These are phyloP conservation scores for Brachypteracias leptosomus DNA, from an alignment of 2,113 vertebrate genomes.

Conservation along the genomic window DNA sequence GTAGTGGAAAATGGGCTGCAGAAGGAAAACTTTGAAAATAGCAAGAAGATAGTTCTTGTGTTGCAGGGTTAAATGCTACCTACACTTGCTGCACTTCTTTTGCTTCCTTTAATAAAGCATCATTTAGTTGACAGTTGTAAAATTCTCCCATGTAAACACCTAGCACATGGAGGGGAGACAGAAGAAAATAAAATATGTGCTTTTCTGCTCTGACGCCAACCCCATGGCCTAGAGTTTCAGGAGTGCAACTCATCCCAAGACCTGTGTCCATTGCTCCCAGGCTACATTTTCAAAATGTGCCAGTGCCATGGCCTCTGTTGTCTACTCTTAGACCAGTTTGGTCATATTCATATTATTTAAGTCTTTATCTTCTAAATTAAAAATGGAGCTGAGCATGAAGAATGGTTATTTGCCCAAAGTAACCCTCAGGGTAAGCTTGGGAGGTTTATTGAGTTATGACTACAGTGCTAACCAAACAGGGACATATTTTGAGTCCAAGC, in stretches of 20 bases:
- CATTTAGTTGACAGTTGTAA: neutral
- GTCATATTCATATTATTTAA: neutral
- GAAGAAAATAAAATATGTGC: neutral
- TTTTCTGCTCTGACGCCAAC: neutral
- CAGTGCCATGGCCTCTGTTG: neutral
- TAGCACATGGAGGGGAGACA: neutral
- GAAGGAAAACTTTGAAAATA: neutral
- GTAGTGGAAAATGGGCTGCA: neutral
- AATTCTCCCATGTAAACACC: neutral
- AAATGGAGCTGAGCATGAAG: neutral
- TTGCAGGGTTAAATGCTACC: neutral
- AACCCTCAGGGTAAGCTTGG: neutral
- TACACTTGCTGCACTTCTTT: neutral
- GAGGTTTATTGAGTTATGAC: neutral
- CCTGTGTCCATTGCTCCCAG: neutral
- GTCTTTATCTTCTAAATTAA: neutral
- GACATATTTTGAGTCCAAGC: neutral
- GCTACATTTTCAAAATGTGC: neutral
- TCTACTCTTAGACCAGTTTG: neutral
- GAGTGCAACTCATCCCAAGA: neutral
- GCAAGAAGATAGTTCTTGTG: neutral
- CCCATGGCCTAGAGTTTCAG: neutral
- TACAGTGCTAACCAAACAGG: neutral
- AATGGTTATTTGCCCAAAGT: neutral
- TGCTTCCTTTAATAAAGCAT: neutral